These are phyloP conservation scores for Ganaspis brasiliensis DNA, from an alignment of 2,888 invertebrate species.

Conservation along the genomic window DNA sequence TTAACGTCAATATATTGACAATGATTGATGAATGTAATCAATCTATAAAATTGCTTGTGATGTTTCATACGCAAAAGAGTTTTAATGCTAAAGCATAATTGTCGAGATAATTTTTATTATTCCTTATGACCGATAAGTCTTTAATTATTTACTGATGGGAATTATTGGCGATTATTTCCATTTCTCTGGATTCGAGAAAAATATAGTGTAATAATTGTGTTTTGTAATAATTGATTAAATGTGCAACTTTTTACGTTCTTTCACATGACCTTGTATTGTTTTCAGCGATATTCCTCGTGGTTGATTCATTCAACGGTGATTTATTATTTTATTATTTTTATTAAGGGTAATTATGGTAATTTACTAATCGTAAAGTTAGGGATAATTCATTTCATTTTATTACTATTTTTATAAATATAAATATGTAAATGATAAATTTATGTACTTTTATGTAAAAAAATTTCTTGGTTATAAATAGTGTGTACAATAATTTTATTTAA, in stretches of 20 bases:
- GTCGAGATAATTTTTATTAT: slow-evolving; percentile 28
- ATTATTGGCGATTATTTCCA: background rate
- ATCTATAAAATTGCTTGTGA: slow-evolving; percentile 30
- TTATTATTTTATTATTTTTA: slow-evolving; percentile 33
- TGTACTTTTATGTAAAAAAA: too few species aligned
- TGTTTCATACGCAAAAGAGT: background rate
- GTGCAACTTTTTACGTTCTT: background rate
- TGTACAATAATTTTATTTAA: too few species aligned
- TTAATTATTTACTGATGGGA: slow-evolving; percentile 34
- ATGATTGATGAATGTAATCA: slow-evolving; percentile 39
- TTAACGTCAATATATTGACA: slow-evolving; percentile 16
- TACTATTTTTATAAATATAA: background rate
- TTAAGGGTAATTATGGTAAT: slow-evolving; percentile 13
- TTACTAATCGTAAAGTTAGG: slow-evolving; percentile 16
- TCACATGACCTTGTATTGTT: slow-evolving; percentile 24
- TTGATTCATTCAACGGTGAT: slow-evolving; percentile 16
- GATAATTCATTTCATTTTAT: background rate
- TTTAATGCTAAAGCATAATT: slow-evolving; percentile 25
- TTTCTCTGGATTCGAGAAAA: slow-evolving; percentile 11
- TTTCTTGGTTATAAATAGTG: too few species aligned
- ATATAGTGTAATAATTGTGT: background rate
- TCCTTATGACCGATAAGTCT: background rate
- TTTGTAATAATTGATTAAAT: slow-evolving; percentile 19
- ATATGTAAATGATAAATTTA: too few species aligned
- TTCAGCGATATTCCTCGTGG: background rate